phyloP scores from a whole-genome alignment of 37 sponge, comb jelly and placozoan species.

The Amphimedon queenslandica region DNA sequence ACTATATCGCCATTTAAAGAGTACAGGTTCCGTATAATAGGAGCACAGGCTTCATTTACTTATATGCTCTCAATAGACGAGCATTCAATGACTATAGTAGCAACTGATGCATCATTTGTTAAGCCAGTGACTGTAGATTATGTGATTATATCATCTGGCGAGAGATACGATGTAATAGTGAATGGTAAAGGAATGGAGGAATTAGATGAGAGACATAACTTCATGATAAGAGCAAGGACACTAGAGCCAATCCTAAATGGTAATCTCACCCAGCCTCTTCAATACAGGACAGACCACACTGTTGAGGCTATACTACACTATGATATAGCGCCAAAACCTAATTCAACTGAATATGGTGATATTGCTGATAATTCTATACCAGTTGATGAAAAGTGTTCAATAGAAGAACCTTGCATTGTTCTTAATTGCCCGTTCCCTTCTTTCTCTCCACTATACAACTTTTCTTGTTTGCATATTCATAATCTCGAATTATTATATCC shows the following conservation, averaged over 20 bases:
- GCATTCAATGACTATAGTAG: constrained; percentile 65
- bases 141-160: constrained; percentile 70
- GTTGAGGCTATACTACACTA: constrained; percentile 75
- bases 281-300: constrained; percentile 15
- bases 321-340: constrained; percentile 6
- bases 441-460: background rate
- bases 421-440: constrained; percentile 73
- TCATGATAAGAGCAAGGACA: constrained; percentile 70
- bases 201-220: constrained; percentile 14
- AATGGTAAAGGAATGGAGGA: constrained; percentile 24
- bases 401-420: constrained; percentile 26
- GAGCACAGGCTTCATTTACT: constrained; percentile 53
- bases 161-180: constrained; percentile 76
- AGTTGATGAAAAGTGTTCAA: constrained; percentile 8
- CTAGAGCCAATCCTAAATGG: no score
- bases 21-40: constrained; percentile 75
- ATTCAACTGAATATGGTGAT: constrained; percentile 7
- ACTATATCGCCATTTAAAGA: constrained; percentile 13
- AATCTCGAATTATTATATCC: no score
- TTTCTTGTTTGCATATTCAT: no score
- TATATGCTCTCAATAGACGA: constrained; percentile 69
- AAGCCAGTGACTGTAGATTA: constrained; percentile 56
- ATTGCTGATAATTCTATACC: constrained; percentile 15
- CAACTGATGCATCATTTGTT: constrained; percentile 68
- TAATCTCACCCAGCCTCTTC: background rate